A percentile compares a stretch with the other conserved stretches of the same genome.
phyloP scores from a whole-genome alignment of 1,140 invertebrate species.

The Ceratosolen fusciceps region DNA sequence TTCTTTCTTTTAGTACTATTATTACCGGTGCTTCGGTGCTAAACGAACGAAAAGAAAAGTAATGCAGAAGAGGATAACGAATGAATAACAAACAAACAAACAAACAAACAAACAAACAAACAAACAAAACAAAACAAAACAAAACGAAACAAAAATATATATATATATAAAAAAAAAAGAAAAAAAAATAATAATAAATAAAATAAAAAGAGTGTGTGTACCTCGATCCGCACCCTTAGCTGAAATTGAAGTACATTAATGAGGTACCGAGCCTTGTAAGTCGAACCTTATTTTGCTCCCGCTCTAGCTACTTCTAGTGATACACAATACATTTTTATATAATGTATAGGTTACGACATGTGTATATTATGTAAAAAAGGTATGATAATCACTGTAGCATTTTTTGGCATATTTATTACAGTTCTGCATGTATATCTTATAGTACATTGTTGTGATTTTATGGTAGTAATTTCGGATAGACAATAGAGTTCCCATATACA shows the following conservation, averaged over 20 bases:
- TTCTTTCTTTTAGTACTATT: neutral
- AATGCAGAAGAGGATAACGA: no score
- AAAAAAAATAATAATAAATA: no score
- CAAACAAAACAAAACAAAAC: no score
- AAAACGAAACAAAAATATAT: no score
- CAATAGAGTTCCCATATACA: neutral
- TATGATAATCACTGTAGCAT: slow-evolving; percentile 1
- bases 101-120: no score
- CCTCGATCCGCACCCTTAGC: neutral
- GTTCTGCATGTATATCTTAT: slow-evolving; percentile 20
- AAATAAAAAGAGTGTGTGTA: no score
- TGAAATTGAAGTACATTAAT: neutral
- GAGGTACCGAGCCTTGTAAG: neutral
- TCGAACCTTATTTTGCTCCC: slow-evolving; percentile 9
- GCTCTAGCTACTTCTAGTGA: neutral
- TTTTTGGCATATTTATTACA: slow-evolving; percentile 27
- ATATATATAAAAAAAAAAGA: no score
- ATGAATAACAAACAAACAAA: no score
- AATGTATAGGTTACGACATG: neutral
- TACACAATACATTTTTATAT: slow-evolving; percentile 6
- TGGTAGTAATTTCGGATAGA: slow-evolving; percentile 27
- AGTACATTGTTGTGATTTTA: slow-evolving; percentile 36
- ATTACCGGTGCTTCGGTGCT: neutral
- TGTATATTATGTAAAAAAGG: neutral
- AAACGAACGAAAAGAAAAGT: neutral